Conservation (phyloP, 2,888 invertebrate genomes). For the Eumacrocentrus americanus region DNA sequence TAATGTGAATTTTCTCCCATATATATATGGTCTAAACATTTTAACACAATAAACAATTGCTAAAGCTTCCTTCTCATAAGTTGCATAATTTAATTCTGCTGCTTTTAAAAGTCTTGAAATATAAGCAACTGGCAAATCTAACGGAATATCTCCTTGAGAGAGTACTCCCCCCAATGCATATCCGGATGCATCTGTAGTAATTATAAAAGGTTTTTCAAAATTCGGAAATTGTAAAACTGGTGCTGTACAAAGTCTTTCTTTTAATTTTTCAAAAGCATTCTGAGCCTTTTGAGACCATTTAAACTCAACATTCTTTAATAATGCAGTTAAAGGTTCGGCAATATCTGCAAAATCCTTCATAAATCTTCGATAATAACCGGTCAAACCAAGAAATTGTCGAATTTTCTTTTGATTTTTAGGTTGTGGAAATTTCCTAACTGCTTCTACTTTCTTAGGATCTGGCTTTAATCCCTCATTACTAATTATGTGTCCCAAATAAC, state of each 20-base stretch:
- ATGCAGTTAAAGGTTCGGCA: constrained; percentile 13
- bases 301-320: constrained; percentile 8
- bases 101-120: constrained; percentile 19
- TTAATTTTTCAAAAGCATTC: constrained; percentile 9
- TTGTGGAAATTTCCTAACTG: constrained; percentile 14
- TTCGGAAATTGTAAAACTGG: constrained; percentile 18
- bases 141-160: constrained; percentile 10
- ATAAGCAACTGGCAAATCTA: constrained; percentile 27
- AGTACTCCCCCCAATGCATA: constrained; percentile 23
- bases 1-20: constrained; percentile 44
- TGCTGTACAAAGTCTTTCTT: constrained; percentile 7
- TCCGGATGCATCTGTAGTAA: constrained; percentile 27
- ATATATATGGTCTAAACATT: constrained; percentile 55
- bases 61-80: constrained; percentile 46
- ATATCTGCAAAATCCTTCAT: too few relatives aligned
- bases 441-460: constrained; percentile 20
- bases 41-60: constrained; percentile 51
- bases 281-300: constrained; percentile 2
- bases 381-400: neutral
- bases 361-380: too few relatives aligned
- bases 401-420: constrained; percentile 10
- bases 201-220: constrained; percentile 15
- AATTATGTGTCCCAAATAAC: constrained; percentile 25
- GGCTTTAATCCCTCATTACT: constrained; percentile 20
- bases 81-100: constrained; percentile 38